Percentiles rank a stretch among this genome's conserved stretches.
phyloP scores from a whole-genome alignment of 2,797 vertebrate species.

The Acanthiza pusilla region DNA sequence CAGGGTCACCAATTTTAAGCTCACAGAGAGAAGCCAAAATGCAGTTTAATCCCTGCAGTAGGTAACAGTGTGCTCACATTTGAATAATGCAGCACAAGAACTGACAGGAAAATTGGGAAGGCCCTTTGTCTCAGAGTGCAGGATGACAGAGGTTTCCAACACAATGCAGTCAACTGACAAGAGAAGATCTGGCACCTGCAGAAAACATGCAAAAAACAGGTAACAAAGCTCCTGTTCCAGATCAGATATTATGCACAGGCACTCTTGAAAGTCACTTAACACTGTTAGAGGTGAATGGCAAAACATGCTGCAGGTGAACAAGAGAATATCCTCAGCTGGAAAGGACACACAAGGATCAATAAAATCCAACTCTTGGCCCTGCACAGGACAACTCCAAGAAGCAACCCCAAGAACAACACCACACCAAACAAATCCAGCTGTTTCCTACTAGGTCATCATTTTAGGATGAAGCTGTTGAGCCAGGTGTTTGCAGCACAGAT shows the following conservation, averaged over 20 bases:
- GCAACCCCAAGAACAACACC: background rate
- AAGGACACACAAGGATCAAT: background rate
- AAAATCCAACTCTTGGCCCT: background rate
- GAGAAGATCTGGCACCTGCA: background rate
- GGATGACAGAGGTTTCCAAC: background rate
- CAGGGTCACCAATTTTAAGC: background rate
- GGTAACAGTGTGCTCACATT: background rate
- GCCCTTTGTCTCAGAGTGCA: background rate
- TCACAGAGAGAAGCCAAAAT: background rate
- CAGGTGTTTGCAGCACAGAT: background rate
- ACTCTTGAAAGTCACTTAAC: background rate
- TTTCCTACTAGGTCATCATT: background rate
- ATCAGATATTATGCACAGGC: background rate
- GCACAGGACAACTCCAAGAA: background rate
- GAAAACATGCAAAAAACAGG: background rate
- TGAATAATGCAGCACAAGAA: background rate
- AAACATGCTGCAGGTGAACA: background rate
- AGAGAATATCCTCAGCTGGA: background rate
- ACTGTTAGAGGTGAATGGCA: background rate
- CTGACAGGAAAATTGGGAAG: background rate
- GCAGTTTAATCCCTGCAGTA: background rate
- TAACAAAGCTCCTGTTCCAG: background rate
- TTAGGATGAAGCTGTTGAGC: background rate
- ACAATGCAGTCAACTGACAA: constrained; percentile 11
- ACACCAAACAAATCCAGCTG: background rate